Evolutionary conservation across 2,797 vertebrate genomes (phyloP).

Genomic region (Microctenopoma lineatum): DNA sequence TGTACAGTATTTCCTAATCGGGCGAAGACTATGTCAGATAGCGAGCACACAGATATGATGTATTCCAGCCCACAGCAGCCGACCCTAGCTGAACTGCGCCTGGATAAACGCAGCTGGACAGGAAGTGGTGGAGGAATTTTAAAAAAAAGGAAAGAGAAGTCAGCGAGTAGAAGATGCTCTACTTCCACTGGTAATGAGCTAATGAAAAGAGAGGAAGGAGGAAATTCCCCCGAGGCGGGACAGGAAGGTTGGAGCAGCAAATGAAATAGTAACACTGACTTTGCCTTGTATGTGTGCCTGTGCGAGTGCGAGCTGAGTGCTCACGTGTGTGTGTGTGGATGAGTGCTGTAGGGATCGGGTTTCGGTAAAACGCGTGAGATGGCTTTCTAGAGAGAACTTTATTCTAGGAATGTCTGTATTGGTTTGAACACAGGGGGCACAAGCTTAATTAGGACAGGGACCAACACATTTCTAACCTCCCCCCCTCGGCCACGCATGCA

Average conservation of each 20-base stretch:
- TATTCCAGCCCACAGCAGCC: conserved; percentile 67
- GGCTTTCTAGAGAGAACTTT: conserved; percentile 61
- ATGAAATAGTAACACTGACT: conserved; percentile 66
- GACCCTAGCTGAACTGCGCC: conserved; percentile 67
- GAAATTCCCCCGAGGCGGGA: conserved; percentile 49
- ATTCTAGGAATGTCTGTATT: conserved; percentile 66
- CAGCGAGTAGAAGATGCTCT: conserved; percentile 46
- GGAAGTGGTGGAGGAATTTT: conserved; percentile 54
- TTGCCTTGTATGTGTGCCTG: conserved; percentile 48
- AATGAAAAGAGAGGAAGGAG: conserved; percentile 59
- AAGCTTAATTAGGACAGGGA: conserved; percentile 67
- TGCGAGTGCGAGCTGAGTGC: conserved; percentile 51
- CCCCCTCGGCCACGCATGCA: neutral
- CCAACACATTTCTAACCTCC: neutral
- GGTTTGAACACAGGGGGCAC: conserved; percentile 34
- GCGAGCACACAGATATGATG: conserved; percentile 59
- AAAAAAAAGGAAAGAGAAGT: conserved; percentile 18
- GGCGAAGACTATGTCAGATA: conserved; percentile 53
- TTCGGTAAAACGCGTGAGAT: conserved; percentile 61
- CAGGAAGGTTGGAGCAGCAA: conserved; percentile 59
- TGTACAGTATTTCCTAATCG: conserved; percentile 63
- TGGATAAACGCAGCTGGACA: conserved; percentile 67
- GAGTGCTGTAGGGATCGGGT: conserved; percentile 62
- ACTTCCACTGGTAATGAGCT: conserved; percentile 66
- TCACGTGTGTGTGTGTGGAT: conserved; percentile 52